phyloP scores from a whole-genome alignment of 2,888 invertebrate genomes.

The Hyles lineata region DNA sequence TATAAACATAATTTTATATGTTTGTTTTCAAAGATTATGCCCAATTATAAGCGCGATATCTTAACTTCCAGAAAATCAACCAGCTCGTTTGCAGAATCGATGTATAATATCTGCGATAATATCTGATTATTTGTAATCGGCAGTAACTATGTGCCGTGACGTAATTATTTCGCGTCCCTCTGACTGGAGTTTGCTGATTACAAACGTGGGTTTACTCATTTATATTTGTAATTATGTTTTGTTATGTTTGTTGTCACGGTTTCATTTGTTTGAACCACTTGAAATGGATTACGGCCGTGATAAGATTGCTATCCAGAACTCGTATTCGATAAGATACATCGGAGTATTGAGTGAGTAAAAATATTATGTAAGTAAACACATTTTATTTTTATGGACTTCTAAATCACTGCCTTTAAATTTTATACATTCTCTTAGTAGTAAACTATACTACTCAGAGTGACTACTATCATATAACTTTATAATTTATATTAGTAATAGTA shows the following conservation, averaged over 20 bases:
- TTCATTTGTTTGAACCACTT: not conserved
- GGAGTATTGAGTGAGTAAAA: not conserved
- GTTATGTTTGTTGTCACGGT: not conserved
- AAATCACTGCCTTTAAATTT: too few relatives aligned
- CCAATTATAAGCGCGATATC: slow-evolving; percentile 18
- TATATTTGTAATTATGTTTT: not conserved
- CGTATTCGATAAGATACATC: not conserved
- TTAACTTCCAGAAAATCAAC: slow-evolving; percentile 21
- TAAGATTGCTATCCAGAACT: not conserved
- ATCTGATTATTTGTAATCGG: slow-evolving; percentile 23
- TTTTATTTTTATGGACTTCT: too few relatives aligned
- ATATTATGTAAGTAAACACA: not conserved
- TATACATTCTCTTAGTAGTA: too few relatives aligned
- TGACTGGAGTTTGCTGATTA: not conserved
- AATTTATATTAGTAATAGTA: not conserved
- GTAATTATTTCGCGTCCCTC: not conserved
- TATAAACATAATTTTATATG: slow-evolving; percentile 27
- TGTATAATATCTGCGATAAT: slow-evolving; percentile 25
- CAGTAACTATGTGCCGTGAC: not conserved
- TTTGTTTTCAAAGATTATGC: slow-evolving; percentile 19
- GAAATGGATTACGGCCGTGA: not conserved
- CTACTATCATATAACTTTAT: not conserved
- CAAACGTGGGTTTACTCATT: not conserved
- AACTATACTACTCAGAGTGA: too few relatives aligned
- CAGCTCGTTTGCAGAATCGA: slow-evolving; percentile 1